Evolutionary conservation across 2,888 invertebrate species (phyloP).

Genomic region (Selenia dentaria): DNA sequence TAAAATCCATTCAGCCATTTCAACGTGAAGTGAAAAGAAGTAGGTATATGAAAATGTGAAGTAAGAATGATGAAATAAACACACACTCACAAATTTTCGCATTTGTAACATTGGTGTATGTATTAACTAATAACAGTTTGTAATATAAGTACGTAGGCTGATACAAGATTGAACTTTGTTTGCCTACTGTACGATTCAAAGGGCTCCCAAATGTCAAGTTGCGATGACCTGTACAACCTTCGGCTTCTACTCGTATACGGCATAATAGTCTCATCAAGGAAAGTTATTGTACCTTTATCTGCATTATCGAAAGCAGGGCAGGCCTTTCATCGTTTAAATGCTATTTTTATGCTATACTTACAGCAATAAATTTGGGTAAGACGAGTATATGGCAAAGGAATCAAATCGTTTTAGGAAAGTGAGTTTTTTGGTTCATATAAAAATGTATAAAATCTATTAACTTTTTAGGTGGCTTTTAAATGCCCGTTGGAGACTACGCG

Average conservation of each 20-base stretch:
- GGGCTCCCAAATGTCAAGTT: constrained; percentile 42
- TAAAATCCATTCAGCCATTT: too few species aligned
- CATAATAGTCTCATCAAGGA: constrained; percentile 26
- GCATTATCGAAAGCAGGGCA: constrained; percentile 11
- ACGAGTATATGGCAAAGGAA: background rate
- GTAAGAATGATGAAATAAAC: too few species aligned
- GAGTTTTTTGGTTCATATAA: too few species aligned
- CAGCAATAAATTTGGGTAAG: background rate
- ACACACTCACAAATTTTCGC: too few species aligned
- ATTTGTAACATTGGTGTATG: too few species aligned
- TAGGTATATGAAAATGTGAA: too few species aligned
- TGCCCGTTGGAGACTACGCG: too few species aligned
- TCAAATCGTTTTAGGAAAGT: background rate
- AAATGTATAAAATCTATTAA: too few species aligned
- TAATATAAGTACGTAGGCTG: too few species aligned
- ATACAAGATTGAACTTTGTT: constrained; percentile 5
- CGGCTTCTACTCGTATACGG: constrained; percentile 33
- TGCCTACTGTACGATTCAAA: constrained; percentile 36
- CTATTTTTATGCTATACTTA: constrained; percentile 12
- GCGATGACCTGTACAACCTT: constrained; percentile 42
- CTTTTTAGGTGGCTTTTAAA: too few species aligned
- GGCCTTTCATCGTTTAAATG: constrained; percentile 12
- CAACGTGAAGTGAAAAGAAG: too few species aligned
- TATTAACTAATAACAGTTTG: too few species aligned
- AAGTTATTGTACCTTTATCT: constrained; percentile 22